These are phyloP conservation scores for Gallinago solitaria DNA, from an alignment of 2,797 vertebrate genomes.

Conservation along the genomic window DNA sequence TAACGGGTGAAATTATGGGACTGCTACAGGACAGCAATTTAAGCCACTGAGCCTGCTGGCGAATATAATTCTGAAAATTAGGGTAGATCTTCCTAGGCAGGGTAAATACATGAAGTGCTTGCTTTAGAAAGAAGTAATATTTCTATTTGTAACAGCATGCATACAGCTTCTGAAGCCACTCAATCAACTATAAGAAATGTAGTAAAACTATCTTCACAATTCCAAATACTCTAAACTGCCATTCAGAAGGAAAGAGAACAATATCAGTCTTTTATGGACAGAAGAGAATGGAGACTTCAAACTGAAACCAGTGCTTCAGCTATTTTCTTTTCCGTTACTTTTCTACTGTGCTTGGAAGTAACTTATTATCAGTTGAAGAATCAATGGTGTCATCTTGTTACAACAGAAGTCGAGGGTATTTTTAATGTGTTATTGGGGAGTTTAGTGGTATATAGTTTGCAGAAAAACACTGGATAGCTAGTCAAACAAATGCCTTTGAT, in stretches of 20 bases:
- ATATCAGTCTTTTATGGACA: background rate
- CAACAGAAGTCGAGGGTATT: background rate
- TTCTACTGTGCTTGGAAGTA: background rate
- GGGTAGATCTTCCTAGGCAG: background rate
- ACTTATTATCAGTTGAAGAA: background rate
- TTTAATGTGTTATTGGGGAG: background rate
- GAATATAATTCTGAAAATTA: conserved; percentile 27
- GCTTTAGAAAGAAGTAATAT: background rate
- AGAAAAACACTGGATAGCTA: background rate
- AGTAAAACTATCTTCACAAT: background rate
- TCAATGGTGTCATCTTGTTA: background rate
- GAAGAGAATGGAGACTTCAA: background rate
- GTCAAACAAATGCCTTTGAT: background rate
- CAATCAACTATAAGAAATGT: background rate
- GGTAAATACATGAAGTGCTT: background rate
- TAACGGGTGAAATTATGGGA: background rate
- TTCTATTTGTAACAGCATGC: background rate
- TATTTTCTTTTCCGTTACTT: background rate
- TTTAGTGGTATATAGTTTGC: background rate
- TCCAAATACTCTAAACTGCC: background rate
- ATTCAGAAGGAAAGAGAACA: background rate
- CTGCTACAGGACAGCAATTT: background rate
- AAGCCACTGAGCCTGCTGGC: background rate
- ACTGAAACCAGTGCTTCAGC: background rate
- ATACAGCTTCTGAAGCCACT: background rate